Evolutionary conservation across 2,113 vertebrate species (phyloP).

Genomic region (Cottus gobio): DNA sequence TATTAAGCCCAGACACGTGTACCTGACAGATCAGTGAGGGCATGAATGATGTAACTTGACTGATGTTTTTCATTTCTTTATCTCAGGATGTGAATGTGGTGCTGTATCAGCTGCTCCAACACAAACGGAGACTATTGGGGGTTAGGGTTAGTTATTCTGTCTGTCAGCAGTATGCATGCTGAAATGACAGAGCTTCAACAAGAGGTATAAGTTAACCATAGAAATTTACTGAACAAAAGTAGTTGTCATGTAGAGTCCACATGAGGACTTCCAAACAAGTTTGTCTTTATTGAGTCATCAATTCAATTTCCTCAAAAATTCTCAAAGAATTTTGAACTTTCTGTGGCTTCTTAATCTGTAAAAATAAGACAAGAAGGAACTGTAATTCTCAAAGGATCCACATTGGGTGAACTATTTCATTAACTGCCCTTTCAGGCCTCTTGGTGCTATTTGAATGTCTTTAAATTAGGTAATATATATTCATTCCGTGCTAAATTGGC

Average conservation of each 20-base stretch:
- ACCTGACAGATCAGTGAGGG: neutral
- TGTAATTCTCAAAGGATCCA: neutral
- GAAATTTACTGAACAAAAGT: no score
- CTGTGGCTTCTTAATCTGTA: neutral
- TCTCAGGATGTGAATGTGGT: neutral
- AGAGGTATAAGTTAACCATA: no score
- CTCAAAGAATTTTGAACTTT: no score
- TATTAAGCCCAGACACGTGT: neutral
- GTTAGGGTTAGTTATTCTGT: neutral
- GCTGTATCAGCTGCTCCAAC: no score
- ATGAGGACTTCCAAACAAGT: no score
- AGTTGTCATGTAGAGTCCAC: no score
- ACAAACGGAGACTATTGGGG: no score
- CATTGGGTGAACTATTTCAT: neutral
- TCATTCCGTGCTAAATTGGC: neutral
- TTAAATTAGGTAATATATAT: neutral
- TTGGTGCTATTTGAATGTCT: neutral
- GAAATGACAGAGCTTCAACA: no score
- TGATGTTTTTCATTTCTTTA: no score
- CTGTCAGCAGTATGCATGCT: no score
- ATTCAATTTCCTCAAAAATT: neutral
- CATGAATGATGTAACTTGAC: neutral
- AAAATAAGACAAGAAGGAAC: neutral
- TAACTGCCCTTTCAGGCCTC: no score
- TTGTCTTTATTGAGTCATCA: neutral